Evolutionary conservation across 2,113 vertebrate genomes (phyloP).

Genomic region (Cololabis saira): DNA sequence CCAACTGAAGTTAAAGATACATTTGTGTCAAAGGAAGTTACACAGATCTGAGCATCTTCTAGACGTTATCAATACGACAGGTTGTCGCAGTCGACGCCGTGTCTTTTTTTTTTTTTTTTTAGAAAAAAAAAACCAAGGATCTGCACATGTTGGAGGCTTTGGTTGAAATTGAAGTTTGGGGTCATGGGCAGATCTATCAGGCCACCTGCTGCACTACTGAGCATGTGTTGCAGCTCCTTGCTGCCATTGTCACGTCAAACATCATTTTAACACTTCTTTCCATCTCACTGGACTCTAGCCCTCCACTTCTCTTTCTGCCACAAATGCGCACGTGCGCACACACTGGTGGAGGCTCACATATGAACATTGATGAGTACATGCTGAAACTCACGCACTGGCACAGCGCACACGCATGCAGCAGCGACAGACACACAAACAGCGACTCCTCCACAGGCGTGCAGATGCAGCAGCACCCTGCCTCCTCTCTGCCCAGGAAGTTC

Average conservation of each 20-base stretch:
- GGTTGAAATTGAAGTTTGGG: conserved; percentile 16
- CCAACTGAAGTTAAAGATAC: conserved; percentile 27
- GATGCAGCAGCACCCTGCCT: conserved; percentile 14
- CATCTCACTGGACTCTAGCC: conserved; percentile 30
- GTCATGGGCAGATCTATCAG: conserved; percentile 23
- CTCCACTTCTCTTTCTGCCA: neutral
- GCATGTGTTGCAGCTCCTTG: conserved; percentile 13
- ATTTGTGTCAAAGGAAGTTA: conserved; percentile 33
- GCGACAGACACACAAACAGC: neutral
- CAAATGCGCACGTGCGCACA: neutral
- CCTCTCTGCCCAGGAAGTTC: conserved; percentile 65
- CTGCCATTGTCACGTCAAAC: conserved; percentile 39
- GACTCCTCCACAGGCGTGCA: neutral
- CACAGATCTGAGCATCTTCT: neutral
- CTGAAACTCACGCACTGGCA: neutral
- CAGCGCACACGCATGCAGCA: neutral
- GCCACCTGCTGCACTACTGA: conserved; percentile 24
- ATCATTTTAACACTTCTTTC: conserved; percentile 42
- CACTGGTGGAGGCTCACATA: neutral
- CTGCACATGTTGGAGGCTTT: neutral
- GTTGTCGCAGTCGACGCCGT: neutral
- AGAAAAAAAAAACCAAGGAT: neutral
- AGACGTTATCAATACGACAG: neutral
- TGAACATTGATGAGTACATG: conserved; percentile 1
- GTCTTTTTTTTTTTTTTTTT: neutral